Evolutionary conservation across 2,113 vertebrate genomes (phyloP), one percentile per base, ranked within the genome.

Genomic region (Dicentrarchus labrax): DNA sequence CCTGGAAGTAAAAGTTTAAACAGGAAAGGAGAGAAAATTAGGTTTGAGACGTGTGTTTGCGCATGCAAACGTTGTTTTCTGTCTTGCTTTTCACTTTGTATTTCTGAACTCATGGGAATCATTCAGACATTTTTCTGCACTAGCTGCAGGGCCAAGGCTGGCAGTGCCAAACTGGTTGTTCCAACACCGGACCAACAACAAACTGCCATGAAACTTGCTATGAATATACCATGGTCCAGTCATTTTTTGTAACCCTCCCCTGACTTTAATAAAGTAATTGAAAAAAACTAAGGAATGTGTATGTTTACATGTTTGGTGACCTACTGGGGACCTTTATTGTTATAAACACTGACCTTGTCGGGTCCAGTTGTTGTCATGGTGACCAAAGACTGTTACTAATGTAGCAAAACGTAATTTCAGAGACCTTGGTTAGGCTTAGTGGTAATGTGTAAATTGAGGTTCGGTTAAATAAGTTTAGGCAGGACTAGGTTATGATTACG

Each of bases 1-100:
- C 10, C 78, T 80, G 81, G 43, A 83, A 69, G 30, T 48, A 22
- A 21, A 54, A 22, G 6, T 48, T 82, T 71, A 17, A 76, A 81
- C 12, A n/a, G 72, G 43, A 47, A 68, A 86, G 13, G 30, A 24
- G 45, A 48, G 54, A 67, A 73, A 84, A 73, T 84, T 4, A 71
- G 47, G 60, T 43, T 38, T 64, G 41, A 76, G 64, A 24, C 17
- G n/a, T 59, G 50, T 67, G 45, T 67, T 67, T 71, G 24, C 30
- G 65, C 51, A 6, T 15, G 39, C 43, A 57, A 41, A 50, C 8
- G 3, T 1, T 1, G 78, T 39, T 56, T 65, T 70, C 24, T 65
- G 48, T 54, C 6, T 57, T n/a, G 41, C 24, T 7, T 12, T 70
- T 72, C 12, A 56, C n/a, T n/a, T n/a, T 16, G 12, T 17, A 53